Conservation (phyloP, 2,888 invertebrate species). For the Eutolmus rufibarbis region DNA sequence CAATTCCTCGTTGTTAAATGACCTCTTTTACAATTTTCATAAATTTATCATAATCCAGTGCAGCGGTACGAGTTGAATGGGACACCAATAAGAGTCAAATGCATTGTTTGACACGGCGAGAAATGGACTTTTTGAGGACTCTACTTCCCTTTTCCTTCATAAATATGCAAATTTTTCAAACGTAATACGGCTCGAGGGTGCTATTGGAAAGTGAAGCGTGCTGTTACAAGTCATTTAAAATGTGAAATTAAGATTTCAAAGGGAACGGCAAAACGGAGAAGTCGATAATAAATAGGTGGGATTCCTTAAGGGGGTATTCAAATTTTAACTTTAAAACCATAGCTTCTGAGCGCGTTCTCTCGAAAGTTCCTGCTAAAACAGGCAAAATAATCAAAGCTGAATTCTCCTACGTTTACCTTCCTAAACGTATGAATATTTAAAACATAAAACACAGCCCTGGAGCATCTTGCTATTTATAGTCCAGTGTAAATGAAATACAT, state of each 20-base stretch:
- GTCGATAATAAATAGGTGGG: neutral
- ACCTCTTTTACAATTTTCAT: neutral
- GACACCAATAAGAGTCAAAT: neutral
- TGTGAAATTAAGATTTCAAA: neutral
- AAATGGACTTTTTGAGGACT: neutral
- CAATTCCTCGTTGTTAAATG: neutral
- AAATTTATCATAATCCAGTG: neutral
- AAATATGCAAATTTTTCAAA: neutral
- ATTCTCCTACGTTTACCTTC: neutral
- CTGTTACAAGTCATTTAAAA: neutral
- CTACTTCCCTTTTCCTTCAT: neutral
- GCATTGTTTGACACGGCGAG: neutral
- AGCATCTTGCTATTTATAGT: neutral
- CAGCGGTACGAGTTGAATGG: neutral
- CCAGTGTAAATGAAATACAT: neutral
- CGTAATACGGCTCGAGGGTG: neutral
- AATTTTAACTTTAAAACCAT: neutral
- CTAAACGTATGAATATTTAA: neutral
- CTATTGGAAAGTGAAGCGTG: neutral
- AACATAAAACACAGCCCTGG: neutral
- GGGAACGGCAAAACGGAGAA: neutral
- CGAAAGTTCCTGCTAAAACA: neutral
- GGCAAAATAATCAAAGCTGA: neutral
- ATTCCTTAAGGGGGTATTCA: neutral
- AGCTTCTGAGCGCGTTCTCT: neutral